Conservation (phyloP, 2,888 invertebrate species). For the Alloplasta piceator region DNA sequence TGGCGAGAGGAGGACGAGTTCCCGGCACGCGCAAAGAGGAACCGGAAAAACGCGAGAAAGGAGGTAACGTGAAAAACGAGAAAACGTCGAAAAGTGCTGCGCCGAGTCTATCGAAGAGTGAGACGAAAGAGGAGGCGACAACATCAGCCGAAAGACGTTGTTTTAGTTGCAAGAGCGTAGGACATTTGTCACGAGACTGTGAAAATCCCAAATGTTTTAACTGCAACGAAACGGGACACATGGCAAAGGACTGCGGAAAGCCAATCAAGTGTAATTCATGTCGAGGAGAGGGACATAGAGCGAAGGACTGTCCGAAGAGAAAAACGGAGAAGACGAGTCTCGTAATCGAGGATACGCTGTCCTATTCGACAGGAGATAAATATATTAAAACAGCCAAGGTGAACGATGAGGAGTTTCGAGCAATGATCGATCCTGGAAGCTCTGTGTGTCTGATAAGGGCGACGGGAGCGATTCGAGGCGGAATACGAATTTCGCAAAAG, state of each 20-base stretch:
- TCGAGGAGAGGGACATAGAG: conserved; percentile 17
- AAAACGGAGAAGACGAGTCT: conserved; percentile 19
- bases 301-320: conserved; percentile 23
- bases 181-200: conserved; percentile 26
- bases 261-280: conserved; percentile 18
- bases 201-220: conserved; percentile 18
- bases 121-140: conserved; percentile 18
- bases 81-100: conserved; percentile 8
- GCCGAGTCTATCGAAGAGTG: conserved; percentile 3
- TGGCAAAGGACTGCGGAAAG: conserved; percentile 8
- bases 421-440: conserved; percentile 25
- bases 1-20: conserved; percentile 22
- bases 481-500: conserved; percentile 10
- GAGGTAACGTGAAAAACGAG: conserved; percentile 10
- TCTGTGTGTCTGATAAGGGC: conserved; percentile 16
- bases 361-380: conserved; percentile 10
- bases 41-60: conserved; percentile 28
- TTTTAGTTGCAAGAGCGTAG: conserved; percentile 2
- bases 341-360: conserved; percentile 3
- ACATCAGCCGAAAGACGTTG: conserved; percentile 11
- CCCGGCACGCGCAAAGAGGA: conserved; percentile 17
- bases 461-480: conserved; percentile 17
- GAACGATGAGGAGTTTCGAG: conserved; percentile 21
- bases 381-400: conserved; percentile 23
- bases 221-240: conserved; percentile 13